Percentiles rank a stretch among this genome's conserved stretches.
Conservation (phyloP, 2,113 vertebrate species). For the Leptodactylus fuscus region DNA sequence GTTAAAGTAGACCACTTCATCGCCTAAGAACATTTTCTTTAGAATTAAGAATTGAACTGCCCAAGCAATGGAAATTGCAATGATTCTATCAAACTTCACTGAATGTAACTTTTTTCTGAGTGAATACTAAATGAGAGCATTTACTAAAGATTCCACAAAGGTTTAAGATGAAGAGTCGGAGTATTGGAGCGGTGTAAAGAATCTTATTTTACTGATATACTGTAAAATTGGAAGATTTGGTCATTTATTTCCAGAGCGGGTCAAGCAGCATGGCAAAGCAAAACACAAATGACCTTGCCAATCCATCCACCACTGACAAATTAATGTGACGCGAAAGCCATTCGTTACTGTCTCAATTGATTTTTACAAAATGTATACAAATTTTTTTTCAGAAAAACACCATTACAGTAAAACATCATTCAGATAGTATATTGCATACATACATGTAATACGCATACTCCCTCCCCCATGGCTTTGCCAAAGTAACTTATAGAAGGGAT, state of each 20-base stretch:
- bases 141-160: not conserved
- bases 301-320: not conserved
- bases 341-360: not conserved
- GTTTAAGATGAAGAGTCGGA: not conserved
- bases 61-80: constrained; percentile 59
- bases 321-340: not conserved
- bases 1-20: constrained; percentile 66
- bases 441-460: no score
- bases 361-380: not conserved
- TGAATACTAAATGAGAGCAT: not conserved
- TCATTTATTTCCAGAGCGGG: not conserved
- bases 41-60: constrained; percentile 66
- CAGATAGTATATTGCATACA: no score
- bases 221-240: not conserved
- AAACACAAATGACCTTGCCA: not conserved
- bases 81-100: constrained; percentile 47
- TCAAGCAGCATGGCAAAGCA: not conserved
- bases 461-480: no score
- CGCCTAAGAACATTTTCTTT: constrained; percentile 64
- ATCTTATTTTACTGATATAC: not conserved
- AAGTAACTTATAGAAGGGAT: no score
- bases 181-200: not conserved
- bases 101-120: constrained; percentile 31
- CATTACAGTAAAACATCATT: no score
- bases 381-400: no score